Evolutionary conservation across 1,140 invertebrate species (phyloP).

Genomic region (Cotesia vestalis): DNA sequence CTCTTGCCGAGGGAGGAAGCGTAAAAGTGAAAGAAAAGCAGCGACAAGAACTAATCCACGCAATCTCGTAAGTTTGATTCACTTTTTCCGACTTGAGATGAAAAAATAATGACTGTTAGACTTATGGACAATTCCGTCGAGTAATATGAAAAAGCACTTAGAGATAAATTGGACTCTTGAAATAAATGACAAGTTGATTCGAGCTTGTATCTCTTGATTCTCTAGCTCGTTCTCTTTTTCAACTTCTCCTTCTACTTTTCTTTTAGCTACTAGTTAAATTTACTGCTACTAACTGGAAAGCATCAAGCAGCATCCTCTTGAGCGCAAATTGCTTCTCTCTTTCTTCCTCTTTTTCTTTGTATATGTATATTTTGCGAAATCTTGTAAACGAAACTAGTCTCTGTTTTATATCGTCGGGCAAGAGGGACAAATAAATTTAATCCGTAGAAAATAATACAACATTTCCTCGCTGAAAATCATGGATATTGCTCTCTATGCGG

Average conservation of each 20-base stretch:
- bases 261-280: constrained; percentile 16
- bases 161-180: not conserved
- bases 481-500: constrained; percentile 29
- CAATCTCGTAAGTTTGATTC: constrained; percentile 71
- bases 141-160: constrained; percentile 2
- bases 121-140: not conserved
- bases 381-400: constrained; percentile 29
- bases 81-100: not conserved
- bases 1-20: constrained; percentile 71
- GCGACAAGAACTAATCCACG: constrained; percentile 73
- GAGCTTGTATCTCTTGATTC: constrained; percentile 17
- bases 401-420: not conserved
- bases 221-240: not conserved
- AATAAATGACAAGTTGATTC: constrained; percentile 19
- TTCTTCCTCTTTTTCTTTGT: too few relatives aligned
- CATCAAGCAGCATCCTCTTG: constrained; percentile 26
- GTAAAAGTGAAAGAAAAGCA: constrained; percentile 76
- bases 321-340: constrained; percentile 4
- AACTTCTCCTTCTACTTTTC: not conserved
- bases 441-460: constrained; percentile 19
- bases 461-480: constrained; percentile 32
- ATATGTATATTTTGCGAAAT: not conserved
- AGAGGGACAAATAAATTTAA: constrained; percentile 36
- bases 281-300: constrained; percentile 20
- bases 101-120: not conserved